Evolutionary conservation across 2,888 invertebrate species (phyloP).

Genomic region (Clanis bilineata): DNA sequence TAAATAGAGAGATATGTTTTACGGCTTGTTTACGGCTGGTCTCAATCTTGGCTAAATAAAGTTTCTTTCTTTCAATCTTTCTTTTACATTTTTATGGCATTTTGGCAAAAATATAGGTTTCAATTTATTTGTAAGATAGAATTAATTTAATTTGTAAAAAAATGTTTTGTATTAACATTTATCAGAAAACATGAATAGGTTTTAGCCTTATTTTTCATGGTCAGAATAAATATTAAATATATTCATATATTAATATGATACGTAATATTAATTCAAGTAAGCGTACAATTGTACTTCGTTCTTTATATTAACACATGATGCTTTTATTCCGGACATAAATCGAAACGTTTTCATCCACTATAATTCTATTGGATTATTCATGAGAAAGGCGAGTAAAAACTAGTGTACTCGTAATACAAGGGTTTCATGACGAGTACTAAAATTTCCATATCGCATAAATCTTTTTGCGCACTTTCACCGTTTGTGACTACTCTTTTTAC

Average conservation of each 20-base stretch:
- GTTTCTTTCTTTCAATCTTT: too few relatives aligned
- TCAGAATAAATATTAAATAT: too few relatives aligned
- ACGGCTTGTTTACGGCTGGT: too few relatives aligned
- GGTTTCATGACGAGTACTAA: constrained; percentile 32
- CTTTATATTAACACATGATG: background rate
- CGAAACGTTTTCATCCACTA: background rate
- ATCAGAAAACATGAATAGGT: too few relatives aligned
- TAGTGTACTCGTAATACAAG: constrained; percentile 16
- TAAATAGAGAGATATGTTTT: too few relatives aligned
- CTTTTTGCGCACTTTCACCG: background rate
- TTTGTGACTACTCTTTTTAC: background rate
- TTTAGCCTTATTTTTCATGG: too few relatives aligned
- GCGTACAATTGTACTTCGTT: background rate
- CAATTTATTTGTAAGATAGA: background rate
- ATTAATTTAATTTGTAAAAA: background rate
- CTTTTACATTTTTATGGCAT: too few relatives aligned
- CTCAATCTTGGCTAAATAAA: too few relatives aligned
- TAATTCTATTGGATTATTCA: background rate
- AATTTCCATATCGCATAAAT: constrained; percentile 6
- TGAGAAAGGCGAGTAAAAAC: background rate
- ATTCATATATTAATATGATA: too few relatives aligned
- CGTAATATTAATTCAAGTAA: too few relatives aligned
- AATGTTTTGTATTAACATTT: too few relatives aligned
- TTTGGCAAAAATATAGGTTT: background rate
- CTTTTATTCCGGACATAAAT: background rate